phyloP scores from a whole-genome alignment of 2,888 invertebrate species.

The Athripsodes cinereus region DNA sequence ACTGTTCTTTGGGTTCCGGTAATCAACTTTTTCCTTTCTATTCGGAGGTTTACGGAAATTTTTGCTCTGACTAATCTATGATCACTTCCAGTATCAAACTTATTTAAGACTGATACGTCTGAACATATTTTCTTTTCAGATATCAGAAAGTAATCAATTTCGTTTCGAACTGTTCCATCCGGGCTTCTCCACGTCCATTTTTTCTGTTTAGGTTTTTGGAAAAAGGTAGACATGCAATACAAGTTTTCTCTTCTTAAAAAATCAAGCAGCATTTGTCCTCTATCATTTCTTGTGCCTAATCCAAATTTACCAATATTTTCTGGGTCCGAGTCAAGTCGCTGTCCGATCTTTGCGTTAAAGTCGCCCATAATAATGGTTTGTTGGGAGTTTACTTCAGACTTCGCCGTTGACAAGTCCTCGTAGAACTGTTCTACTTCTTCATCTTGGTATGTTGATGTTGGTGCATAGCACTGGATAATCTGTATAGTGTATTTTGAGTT shows the following conservation, averaged over 20 bases:
- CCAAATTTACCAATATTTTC: too few species aligned
- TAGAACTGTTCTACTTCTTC: too few species aligned
- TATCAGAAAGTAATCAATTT: background rate
- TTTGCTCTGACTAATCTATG: background rate
- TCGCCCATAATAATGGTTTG: too few species aligned
- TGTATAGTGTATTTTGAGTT: too few species aligned
- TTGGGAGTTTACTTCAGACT: too few species aligned
- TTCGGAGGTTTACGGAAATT: background rate
- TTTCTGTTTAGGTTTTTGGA: background rate
- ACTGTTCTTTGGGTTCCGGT: background rate
- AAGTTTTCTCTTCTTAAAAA: background rate
- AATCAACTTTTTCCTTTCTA: background rate
- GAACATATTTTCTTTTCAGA: background rate
- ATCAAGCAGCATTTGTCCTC: too few species aligned
- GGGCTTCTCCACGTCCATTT: conserved; percentile 4
- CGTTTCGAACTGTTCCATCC: background rate
- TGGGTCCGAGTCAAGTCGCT: too few species aligned
- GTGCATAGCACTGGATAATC: too few species aligned
- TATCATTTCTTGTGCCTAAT: too few species aligned
- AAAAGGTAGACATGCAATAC: background rate
- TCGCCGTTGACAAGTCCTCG: too few species aligned
- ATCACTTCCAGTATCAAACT: background rate
- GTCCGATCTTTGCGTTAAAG: too few species aligned
- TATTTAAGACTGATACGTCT: background rate
- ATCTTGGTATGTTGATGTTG: too few species aligned